Conservation (phyloP, 2,113 vertebrate genomes). For the Cnemophilus loriae region DNA sequence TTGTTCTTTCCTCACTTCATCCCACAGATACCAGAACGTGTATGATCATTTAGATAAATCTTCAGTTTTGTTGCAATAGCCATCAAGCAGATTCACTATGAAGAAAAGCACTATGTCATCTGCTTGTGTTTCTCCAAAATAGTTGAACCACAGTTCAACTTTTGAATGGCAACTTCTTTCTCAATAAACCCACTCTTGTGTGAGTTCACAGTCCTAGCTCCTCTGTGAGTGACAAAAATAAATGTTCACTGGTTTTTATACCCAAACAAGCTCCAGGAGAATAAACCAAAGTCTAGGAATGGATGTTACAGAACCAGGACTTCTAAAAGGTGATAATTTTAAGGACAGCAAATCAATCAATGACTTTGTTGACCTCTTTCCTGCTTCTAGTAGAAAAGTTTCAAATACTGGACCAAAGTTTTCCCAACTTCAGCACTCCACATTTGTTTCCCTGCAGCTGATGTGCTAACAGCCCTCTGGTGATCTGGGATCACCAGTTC, state of each 20-base stretch:
- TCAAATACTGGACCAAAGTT: not conserved
- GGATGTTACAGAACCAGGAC: not conserved
- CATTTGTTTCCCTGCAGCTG: not conserved
- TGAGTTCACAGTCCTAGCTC: conserved; percentile 31
- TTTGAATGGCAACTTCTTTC: conserved; percentile 63
- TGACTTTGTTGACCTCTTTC: not conserved
- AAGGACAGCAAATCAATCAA: not conserved
- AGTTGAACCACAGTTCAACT: conserved; percentile 46
- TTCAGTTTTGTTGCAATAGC: not conserved
- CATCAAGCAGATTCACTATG: not conserved
- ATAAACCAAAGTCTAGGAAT: not conserved
- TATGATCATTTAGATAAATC: not conserved
- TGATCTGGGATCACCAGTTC: not conserved
- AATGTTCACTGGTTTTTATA: not conserved
- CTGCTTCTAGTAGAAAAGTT: not conserved
- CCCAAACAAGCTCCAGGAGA: not conserved
- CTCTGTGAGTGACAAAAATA: conserved; percentile 44
- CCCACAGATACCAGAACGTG: not conserved
- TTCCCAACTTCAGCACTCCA: not conserved
- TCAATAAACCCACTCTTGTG: conserved; percentile 62
- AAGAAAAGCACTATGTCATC: conserved; percentile 5
- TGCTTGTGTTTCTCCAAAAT: conserved; percentile 21
- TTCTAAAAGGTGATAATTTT: not conserved
- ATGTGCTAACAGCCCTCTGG: not conserved
- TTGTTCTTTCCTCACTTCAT: conserved; percentile 21